These are phyloP conservation scores for Corapipo altera DNA, from an alignment of 2,113 vertebrate genomes.

Conservation along the genomic window DNA sequence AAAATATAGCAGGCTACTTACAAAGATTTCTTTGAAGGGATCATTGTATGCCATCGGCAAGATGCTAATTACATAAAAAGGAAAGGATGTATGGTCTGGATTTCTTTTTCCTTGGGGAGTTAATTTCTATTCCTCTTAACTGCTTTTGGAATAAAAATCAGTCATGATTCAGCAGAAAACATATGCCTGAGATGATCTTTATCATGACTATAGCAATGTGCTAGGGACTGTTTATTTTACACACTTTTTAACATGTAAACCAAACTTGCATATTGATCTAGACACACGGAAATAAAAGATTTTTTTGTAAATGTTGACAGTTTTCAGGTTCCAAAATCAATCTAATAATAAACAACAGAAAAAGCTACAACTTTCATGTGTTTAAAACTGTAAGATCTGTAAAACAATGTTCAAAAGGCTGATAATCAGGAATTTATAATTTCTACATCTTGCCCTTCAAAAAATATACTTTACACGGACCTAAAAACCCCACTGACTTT, in stretches of 20 bases:
- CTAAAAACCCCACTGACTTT: background rate
- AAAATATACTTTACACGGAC: background rate
- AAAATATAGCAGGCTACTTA: background rate
- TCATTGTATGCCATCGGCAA: background rate
- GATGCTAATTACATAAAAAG: background rate
- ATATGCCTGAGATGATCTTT: background rate
- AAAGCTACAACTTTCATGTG: background rate
- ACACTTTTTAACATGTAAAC: background rate
- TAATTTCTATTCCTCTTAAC: background rate
- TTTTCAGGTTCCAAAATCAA: slow-evolving; percentile 13
- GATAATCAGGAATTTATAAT: background rate
- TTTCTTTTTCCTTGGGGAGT: background rate
- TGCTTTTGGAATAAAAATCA: background rate
- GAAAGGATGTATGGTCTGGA: background rate
- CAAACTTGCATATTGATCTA: background rate
- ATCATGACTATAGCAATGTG: background rate
- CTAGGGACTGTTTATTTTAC: background rate
- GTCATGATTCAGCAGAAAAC: background rate
- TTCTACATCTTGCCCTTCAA: background rate
- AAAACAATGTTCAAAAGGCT: background rate
- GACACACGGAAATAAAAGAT: background rate
- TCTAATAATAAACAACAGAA: background rate
- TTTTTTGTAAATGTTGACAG: background rate
- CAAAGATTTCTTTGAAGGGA: background rate
- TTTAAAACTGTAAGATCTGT: background rate